Percentiles rank a stretch among this genome's conserved stretches.
Conservation (phyloP, 2,888 invertebrate species). For the Bugula neritina region DNA sequence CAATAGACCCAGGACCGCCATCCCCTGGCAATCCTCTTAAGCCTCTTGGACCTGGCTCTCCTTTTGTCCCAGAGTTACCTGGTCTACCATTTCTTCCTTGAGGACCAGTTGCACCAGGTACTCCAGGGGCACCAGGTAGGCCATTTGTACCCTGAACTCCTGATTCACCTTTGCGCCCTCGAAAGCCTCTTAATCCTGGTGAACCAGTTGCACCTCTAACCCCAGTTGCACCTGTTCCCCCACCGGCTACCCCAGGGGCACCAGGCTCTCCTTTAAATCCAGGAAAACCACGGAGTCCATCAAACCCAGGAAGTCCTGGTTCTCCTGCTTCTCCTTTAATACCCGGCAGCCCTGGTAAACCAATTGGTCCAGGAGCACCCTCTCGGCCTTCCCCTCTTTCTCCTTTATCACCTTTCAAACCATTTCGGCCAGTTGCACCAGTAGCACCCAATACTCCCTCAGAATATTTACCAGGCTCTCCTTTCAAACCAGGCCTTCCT, state of each 20-base stretch:
- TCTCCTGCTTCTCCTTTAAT: constrained; percentile 1
- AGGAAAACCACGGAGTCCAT: constrained; percentile 30
- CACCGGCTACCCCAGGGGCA: constrained; percentile 27
- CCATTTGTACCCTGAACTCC: constrained; percentile 27
- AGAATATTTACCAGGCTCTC: constrained; percentile 29
- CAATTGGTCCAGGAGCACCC: constrained; percentile 29
- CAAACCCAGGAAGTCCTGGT: constrained; percentile 26
- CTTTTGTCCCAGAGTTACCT: constrained; percentile 30
- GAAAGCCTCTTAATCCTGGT: constrained; percentile 27
- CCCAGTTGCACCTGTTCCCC: constrained; percentile 19
- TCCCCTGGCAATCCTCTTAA: constrained; percentile 27
- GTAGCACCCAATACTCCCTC: constrained; percentile 29
- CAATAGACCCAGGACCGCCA: constrained; percentile 20
- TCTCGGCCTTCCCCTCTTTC: constrained; percentile 29
- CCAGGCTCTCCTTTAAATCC: constrained; percentile 31
- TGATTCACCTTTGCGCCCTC: constrained; percentile 29
- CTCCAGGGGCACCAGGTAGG: constrained; percentile 26
- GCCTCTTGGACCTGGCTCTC: constrained; percentile 28
- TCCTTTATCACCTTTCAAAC: constrained; percentile 29
- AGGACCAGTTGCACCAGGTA: constrained; percentile 26
- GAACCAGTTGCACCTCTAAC: constrained; percentile 24
- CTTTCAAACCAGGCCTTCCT: constrained; percentile 29
- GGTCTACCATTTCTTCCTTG: constrained; percentile 28
- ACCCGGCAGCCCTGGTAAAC: constrained; percentile 28
- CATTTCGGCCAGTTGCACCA: constrained; percentile 30